Base-by-base conservation (phyloP, 2,888 invertebrate genomes). In the Meta bourneti region DNA sequence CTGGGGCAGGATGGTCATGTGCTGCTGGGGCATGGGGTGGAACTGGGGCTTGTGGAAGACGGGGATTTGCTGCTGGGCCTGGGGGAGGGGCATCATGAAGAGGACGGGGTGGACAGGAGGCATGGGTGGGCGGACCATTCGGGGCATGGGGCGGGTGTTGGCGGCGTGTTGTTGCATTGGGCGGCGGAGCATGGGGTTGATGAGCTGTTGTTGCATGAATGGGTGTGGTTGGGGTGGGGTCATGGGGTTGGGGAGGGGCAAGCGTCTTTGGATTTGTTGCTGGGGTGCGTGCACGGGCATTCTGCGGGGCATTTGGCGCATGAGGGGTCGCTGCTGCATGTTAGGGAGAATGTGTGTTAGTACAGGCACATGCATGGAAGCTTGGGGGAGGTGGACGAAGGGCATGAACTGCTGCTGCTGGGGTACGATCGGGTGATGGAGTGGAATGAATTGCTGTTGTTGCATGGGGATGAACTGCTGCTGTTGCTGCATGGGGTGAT, bases 61-160 rank as follows among this genome's bases (percentile, higher is more conserved):
- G 11, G 92, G 92, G 51, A 92, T 48, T 48, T 89, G 92, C 9
- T 92, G 92, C n/a, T 89, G 92, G n/a, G 92, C 74, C n/a, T 89
- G 83, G 78, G 91, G 91, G 52, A 91, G 61, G 81, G 91, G 78
- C 92, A 92, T 89, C 89, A 92, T 89, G 13, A 92, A 89, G n/a
- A 92, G 19, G 61, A 92, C 82, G 13, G 92, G 89, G 49, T 89
- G 85, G 52, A 92, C 86, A 9, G 92, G 92, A 6, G 89, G 89
- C 92, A 92, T 92, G 16, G 92, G 92, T 0, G 92, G 92, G 4
- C 92, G 80, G 13, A 92, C 80, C 0, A 84, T 69, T 69, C 82
- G 71, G 5, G 74, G 92, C 61, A 92, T 82, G 9, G 89, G 75
- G 19, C 89, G 92, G 52, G 61, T 82, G n/a, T 88, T 78, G 8